Conservation (phyloP, 2,888 invertebrate genomes). For the Pherbina coryleti region DNA sequence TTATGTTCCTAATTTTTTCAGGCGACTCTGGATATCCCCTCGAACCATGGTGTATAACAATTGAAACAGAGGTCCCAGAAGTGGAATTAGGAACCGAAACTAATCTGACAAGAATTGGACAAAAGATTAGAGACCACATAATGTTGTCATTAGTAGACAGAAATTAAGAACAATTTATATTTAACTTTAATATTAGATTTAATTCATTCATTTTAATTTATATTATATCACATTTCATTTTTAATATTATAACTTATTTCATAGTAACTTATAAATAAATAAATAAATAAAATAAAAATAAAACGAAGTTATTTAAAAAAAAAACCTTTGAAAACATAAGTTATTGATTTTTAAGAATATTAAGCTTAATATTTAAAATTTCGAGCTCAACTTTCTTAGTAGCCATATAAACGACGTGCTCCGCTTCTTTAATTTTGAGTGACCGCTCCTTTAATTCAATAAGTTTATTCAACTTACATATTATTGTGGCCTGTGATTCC, state of each 20-base stretch:
- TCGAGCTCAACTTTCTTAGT: background rate
- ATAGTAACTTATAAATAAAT: background rate
- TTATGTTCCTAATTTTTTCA: background rate
- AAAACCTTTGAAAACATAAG: background rate
- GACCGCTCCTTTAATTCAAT: background rate
- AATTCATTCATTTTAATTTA: background rate
- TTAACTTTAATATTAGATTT: too few relatives aligned
- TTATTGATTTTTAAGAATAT: background rate
- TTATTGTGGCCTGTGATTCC: background rate
- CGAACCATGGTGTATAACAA: background rate
- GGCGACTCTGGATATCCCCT: background rate
- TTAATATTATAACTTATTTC: background rate
- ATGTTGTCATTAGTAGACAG: too few relatives aligned
- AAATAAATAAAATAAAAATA: background rate
- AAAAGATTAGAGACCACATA: too few relatives aligned
- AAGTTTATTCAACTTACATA: background rate
- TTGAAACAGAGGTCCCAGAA: background rate
- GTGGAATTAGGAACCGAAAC: background rate
- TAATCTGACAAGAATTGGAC: too few relatives aligned
- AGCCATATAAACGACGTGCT: too few relatives aligned
- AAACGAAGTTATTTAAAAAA: background rate
- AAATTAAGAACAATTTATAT: too few relatives aligned
- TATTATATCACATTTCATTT: background rate
- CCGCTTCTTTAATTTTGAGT: background rate
- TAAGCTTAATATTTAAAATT: background rate